These are phyloP conservation scores for Diachrysia chrysitis DNA, from an alignment of 2,888 invertebrate species.

Conservation along the genomic window DNA sequence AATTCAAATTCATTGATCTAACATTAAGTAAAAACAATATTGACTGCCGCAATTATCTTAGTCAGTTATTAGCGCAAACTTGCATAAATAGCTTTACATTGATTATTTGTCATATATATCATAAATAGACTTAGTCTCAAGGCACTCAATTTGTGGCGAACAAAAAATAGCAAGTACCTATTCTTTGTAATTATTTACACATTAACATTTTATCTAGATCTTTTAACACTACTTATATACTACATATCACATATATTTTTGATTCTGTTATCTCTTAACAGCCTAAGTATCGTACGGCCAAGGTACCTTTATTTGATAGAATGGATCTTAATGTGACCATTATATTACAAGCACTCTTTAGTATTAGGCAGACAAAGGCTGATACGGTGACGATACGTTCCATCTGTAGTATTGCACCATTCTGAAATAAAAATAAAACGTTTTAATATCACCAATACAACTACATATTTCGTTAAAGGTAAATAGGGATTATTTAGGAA, in stretches of 20 bases:
- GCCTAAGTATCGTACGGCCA: background rate
- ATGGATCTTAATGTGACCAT: background rate
- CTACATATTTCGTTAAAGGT: background rate
- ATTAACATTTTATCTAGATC: background rate
- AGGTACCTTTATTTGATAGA: background rate
- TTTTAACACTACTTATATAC: background rate
- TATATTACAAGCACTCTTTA: background rate
- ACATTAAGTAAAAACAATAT: too few species aligned
- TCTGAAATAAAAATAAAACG: constrained; percentile 66
- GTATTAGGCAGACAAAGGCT: constrained; percentile 41
- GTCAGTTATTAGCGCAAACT: too few species aligned
- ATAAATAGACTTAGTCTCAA: too few species aligned
- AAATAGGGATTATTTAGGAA: too few species aligned
- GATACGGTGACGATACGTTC: constrained; percentile 65
- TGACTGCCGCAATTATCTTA: too few species aligned
- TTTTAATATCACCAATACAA: background rate
- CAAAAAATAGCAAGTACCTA: background rate
- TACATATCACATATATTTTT: constrained; percentile 6
- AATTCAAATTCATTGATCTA: too few species aligned
- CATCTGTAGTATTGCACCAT: constrained; percentile 74
- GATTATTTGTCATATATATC: too few species aligned
- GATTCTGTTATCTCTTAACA: background rate
- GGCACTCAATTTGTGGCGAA: background rate
- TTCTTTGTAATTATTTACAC: background rate
- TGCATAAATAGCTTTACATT: too few species aligned